These are phyloP conservation scores for Phrixothrix hirtus DNA, from an alignment of 2,888 invertebrate genomes.

Conservation along the genomic window DNA sequence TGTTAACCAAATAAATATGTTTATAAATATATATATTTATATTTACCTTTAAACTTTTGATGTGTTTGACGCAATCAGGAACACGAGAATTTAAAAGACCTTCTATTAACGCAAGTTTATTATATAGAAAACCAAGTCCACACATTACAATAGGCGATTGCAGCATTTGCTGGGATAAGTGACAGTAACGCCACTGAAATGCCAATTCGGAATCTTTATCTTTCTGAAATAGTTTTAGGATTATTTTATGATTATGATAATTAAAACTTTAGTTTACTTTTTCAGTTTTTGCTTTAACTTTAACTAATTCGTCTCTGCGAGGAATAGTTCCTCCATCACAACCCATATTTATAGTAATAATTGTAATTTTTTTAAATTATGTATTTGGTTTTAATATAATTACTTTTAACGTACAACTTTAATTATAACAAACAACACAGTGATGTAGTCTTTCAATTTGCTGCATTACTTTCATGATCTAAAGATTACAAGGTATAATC, in stretches of 20 bases:
- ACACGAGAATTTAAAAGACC: constrained; percentile 83
- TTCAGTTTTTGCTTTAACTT: constrained; percentile 71
- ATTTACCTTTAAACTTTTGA: constrained; percentile 71
- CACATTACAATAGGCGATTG: constrained; percentile 90
- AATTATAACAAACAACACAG: background rate
- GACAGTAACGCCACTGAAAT: constrained; percentile 94
- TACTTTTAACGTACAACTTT: background rate
- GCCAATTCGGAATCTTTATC: constrained; percentile 92
- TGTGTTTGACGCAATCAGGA: constrained; percentile 73
- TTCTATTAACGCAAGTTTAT: constrained; percentile 90
- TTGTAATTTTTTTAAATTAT: too few relatives aligned
- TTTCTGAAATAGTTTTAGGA: too few relatives aligned
- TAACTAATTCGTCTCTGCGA: constrained; percentile 71
- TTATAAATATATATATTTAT: too few relatives aligned
- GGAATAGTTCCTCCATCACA: constrained; percentile 84
- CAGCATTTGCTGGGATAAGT: constrained; percentile 85
- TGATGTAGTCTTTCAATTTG: too few relatives aligned
- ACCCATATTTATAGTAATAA: constrained; percentile 69
- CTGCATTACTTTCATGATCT: too few relatives aligned
- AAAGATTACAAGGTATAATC: too few relatives aligned
- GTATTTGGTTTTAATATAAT: background rate
- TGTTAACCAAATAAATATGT: too few relatives aligned
- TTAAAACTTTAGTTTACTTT: constrained; percentile 62
- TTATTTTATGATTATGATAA: too few relatives aligned
- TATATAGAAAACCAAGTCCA: constrained; percentile 88